Evolutionary conservation across 1,140 invertebrate species (phyloP).

Genomic region (Drosophila murphyi): DNA sequence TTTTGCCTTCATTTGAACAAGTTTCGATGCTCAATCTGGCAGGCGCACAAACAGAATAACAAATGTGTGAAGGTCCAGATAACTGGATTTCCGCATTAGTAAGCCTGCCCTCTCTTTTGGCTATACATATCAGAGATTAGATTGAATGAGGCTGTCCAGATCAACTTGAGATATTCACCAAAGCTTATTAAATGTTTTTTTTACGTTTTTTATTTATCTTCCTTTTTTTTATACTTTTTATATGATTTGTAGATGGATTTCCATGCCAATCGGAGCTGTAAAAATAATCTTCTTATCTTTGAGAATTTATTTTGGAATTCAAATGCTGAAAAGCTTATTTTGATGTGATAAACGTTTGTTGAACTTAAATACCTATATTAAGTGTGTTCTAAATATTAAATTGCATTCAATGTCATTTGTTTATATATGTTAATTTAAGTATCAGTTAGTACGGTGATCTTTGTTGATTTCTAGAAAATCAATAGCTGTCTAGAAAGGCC

Average conservation of each 20-base stretch:
- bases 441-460: too few species aligned
- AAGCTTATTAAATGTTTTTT: constrained; percentile 14
- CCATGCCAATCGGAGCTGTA: background rate
- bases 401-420: background rate
- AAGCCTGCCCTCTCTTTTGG: constrained; percentile 7
- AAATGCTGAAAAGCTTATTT: background rate
- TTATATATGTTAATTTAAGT: background rate
- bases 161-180: constrained; percentile 7
- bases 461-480: background rate
- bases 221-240: background rate
- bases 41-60: constrained; percentile 27
- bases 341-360: background rate
- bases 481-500: background rate
- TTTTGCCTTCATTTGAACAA: constrained; percentile 2
- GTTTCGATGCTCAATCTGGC: constrained; percentile 18
- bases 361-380: background rate
- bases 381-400: background rate
- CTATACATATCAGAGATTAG: constrained; percentile 14
- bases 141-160: constrained; percentile 30
- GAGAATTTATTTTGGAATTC: background rate
- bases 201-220: background rate
- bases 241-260: constrained; percentile 5
- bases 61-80: constrained; percentile 3
- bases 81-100: constrained; percentile 8
- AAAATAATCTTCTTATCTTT: background rate